Evolutionary conservation across 2,113 vertebrate genomes (phyloP).

Genomic region (Hoplias malabaricus): DNA sequence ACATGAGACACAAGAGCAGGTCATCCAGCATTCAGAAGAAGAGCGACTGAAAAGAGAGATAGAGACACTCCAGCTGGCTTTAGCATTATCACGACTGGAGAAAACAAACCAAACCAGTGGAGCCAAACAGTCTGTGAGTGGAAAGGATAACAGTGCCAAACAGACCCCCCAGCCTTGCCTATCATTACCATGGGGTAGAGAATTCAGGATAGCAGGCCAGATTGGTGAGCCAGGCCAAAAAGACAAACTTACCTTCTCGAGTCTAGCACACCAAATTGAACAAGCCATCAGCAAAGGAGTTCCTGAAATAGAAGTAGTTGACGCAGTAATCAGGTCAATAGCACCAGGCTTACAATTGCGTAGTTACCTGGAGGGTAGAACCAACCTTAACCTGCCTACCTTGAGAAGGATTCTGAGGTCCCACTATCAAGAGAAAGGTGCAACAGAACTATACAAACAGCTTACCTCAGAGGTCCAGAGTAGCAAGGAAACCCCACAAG

Average conservation of each 20-base stretch:
- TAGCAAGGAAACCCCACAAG: not conserved
- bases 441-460: not conserved
- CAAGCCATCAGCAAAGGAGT: not conserved
- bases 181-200: no score
- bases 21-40: no score
- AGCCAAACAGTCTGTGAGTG: no score
- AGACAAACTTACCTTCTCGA: not conserved
- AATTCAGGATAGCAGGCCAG: not conserved
- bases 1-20: no score
- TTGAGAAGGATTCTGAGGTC: not conserved
- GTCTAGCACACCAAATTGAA: not conserved
- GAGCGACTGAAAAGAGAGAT: no score
- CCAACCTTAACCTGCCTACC: not conserved
- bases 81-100: no score
- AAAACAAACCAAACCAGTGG: no score
- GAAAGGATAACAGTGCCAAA: no score
- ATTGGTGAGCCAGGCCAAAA: not conserved
- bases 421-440: not conserved
- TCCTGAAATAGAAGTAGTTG: not conserved
- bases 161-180: no score
- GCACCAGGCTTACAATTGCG: not conserved
- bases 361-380: not conserved
- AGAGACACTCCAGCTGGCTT: no score
- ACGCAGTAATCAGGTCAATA: not conserved
- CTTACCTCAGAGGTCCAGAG: not conserved